Conservation (phyloP, 2,113 vertebrate species). For the Colistium nudipinnis region DNA sequence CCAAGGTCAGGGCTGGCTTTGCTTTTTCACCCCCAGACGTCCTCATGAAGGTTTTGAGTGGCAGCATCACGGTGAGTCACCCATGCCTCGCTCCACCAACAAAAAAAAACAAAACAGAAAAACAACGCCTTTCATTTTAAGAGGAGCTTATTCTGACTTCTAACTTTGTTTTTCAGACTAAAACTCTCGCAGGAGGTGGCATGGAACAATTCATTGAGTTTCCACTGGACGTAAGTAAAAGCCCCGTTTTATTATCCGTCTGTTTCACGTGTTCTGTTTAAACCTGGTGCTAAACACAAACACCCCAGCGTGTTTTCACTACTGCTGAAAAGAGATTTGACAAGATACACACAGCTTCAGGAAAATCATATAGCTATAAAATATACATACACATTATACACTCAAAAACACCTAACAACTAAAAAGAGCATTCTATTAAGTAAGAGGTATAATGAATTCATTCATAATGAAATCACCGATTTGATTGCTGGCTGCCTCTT, state of each 20-base stretch:
- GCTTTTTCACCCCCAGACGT: conserved; percentile 71
- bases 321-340: no score
- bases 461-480: no score
- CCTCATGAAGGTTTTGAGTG: conserved; percentile 92
- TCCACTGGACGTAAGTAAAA: conserved; percentile 84
- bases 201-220: conserved; percentile 86
- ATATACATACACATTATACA: no score
- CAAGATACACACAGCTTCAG: not conserved
- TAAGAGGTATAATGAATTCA: no score
- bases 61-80: conserved; percentile 85
- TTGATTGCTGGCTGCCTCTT: not conserved
- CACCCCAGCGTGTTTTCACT: no score
- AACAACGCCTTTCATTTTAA: not conserved
- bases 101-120: not conserved
- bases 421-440: no score
- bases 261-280: not conserved
- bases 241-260: rapidly evolving
- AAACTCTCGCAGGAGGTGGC: conserved; percentile 87
- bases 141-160: not conserved
- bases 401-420: no score
- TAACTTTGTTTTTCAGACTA: conserved; percentile 80
- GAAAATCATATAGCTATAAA: not conserved
- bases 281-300: no score
- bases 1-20: conserved; percentile 60
- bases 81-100: not conserved